phyloP scores from a whole-genome alignment of 1,140 invertebrate genomes.

The Magallana angulata region DNA sequence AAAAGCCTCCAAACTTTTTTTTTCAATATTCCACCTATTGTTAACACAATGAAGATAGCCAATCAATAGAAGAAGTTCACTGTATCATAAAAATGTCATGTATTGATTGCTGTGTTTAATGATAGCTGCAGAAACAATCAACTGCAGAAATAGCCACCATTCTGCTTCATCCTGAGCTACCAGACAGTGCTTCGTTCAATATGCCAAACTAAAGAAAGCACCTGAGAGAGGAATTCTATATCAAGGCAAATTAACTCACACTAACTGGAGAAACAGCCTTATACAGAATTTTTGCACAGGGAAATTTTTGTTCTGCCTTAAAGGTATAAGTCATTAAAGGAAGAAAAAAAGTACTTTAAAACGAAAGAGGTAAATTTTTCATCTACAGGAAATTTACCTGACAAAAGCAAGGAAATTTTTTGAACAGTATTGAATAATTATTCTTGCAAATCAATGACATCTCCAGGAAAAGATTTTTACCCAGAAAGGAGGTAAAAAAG shows the following conservation, averaged over 20 bases:
- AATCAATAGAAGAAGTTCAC: slow-evolving; percentile 34
- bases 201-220: slow-evolving; percentile 15
- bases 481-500: no score
- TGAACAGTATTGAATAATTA: no score
- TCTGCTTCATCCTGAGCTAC: neutral
- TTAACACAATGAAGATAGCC: slow-evolving; percentile 20
- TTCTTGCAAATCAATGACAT: no score
- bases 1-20: neutral
- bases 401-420: no score
- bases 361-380: no score
- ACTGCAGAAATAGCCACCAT: neutral
- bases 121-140: slow-evolving; percentile 32
- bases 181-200: neutral
- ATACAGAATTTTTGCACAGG: no score
- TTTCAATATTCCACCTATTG: slow-evolving; percentile 26
- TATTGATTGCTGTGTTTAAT: slow-evolving; percentile 32
- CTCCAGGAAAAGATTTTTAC: no score
- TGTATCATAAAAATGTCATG: slow-evolving; percentile 36
- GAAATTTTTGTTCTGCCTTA: no score
- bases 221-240: neutral
- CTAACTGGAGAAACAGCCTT: neutral
- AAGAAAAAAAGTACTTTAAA: no score
- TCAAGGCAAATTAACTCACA: neutral
- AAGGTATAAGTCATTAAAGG: no score
- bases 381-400: no score